Base-by-base conservation (phyloP, 2,797 vertebrate genomes). In the Eulemur mongoz region DNA sequence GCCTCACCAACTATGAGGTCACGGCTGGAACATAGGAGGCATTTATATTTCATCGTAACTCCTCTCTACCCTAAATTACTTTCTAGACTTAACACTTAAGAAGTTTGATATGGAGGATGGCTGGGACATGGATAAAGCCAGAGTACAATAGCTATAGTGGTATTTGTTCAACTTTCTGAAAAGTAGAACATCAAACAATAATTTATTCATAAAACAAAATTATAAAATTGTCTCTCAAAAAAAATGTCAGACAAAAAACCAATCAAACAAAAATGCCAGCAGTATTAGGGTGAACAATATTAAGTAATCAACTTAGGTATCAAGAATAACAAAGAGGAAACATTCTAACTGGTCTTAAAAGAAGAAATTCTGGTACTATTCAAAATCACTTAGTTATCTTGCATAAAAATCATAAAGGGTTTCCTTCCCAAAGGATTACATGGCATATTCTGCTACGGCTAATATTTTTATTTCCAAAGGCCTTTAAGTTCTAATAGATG, bases 151-250 rank as follows among this genome's bases (percentile, higher is more conserved):
- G 17, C 76, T 88, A 81, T 40, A 79, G 82, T 69, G 38, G 20
- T 48, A 81, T 86, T 85, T 70, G 27, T 43, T 93, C 89, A 91
- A 27, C 0, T 25, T 72, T 94, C 59, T 89, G 32, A 87, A 94
- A 94, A 90, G 11, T 65, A 9, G n/a, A 90, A 69, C 14, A 40
- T 1, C 12, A 61, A 75, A 75, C 14, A 75, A 54, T 87, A 65
- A 75, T 83, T 83, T 76, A 82, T 83, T 89, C 38, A 30, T 83
- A 52, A 67, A 70, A 67, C 18, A 43, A 83, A 94, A 76, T 45
- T 76, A 40, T 91, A 45, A 70, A 70, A 20, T 73, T 38, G 40
- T 76, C 48, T 93, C 69, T n/a, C 15, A 48, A 72, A 97, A 97
- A 95, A 65, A 85, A 52, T 80, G n/a, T 7, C 22, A 78, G 35